Percentiles rank a stretch among this genome's conserved stretches.
Evolutionary conservation across 1,140 invertebrate genomes (phyloP).

Genomic region (Archegozetes longisetosus): DNA sequence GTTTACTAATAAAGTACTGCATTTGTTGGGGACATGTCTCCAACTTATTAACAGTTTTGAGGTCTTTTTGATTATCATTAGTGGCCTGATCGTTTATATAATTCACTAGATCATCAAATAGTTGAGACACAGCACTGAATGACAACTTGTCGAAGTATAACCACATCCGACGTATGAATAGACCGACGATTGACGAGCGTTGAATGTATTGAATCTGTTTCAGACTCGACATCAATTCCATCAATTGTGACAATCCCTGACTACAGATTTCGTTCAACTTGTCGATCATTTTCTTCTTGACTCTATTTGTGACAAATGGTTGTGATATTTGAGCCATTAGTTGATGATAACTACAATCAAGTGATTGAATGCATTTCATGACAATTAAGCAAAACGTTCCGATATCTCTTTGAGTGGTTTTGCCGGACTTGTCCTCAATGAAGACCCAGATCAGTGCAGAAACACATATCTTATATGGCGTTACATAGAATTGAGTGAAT

Average conservation of each 20-base stretch:
- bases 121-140: neutral
- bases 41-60: neutral
- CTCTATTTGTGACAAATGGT: neutral
- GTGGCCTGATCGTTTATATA: constrained; percentile 1
- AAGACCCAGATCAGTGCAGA: neutral
- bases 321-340: neutral
- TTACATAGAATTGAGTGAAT: neutral
- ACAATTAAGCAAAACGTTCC: constrained; percentile 1
- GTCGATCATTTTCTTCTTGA: neutral
- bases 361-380: constrained; percentile 7
- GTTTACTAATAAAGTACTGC: constrained; percentile 5
- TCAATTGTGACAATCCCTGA: neutral
- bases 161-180: constrained; percentile 4
- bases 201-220: neutral
- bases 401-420: constrained; percentile 1
- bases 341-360: neutral
- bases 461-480: constrained; percentile 8
- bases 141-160: constrained; percentile 6
- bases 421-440: neutral
- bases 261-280: neutral
- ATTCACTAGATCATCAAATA: neutral
- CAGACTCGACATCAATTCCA: neutral
- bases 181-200: constrained; percentile 3
- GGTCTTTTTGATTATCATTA: neutral
- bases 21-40: neutral